A percentile compares a stretch with the other conserved stretches of the same genome.
These are phyloP conservation scores for Spinus pinus DNA, from an alignment of 2,797 vertebrate genomes.

Conservation along the genomic window DNA sequence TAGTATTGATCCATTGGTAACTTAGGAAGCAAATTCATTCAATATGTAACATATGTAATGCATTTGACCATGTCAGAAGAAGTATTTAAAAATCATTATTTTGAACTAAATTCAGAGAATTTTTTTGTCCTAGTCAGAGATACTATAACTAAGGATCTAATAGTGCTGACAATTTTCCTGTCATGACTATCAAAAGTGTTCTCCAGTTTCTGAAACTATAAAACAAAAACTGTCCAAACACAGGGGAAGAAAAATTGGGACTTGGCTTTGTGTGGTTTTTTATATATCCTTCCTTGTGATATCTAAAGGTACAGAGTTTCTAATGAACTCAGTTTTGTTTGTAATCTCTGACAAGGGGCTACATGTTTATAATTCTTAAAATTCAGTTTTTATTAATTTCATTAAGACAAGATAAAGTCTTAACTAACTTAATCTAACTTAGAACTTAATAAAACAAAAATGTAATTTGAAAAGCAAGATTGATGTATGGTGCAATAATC, in stretches of 20 bases:
- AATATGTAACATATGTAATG: not conserved
- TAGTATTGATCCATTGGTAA: not conserved
- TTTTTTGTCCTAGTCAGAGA: not conserved
- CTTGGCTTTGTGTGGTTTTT: not conserved
- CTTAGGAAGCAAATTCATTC: not conserved
- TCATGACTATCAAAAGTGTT: not conserved
- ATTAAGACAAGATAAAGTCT: not conserved
- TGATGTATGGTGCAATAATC: not conserved
- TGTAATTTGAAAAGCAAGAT: not conserved
- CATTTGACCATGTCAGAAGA: not conserved
- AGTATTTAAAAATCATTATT: not conserved
- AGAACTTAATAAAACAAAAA: not conserved
- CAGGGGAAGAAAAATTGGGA: accelerated
- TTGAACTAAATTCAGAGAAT: not conserved
- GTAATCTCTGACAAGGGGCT: not conserved
- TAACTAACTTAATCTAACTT: not conserved
- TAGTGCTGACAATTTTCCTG: not conserved
- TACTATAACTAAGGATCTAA: not conserved
- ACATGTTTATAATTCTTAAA: not conserved
- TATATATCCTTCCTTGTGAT: not conserved
- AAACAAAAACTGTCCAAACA: not conserved
- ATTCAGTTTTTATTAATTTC: not conserved
- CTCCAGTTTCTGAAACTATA: not conserved
- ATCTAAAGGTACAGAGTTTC: not conserved
- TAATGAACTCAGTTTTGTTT: not conserved